A percentile compares a stretch with the other conserved stretches of the same genome.
phyloP scores from a whole-genome alignment of 2,113 vertebrate genomes.

The Chinchilla lanigera region DNA sequence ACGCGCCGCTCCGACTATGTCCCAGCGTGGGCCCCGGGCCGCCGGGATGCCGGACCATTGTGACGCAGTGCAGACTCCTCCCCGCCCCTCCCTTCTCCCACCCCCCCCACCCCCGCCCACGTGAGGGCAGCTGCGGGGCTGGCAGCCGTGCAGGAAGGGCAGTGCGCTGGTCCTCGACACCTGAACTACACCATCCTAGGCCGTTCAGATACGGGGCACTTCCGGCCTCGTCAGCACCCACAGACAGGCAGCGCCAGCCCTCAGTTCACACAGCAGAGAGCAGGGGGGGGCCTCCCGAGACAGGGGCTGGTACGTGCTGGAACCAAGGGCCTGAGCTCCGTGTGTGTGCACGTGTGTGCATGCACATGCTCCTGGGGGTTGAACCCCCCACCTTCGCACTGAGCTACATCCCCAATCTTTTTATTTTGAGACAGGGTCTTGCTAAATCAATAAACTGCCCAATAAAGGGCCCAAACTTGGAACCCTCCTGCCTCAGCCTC shows the following conservation, averaged over 20 bases:
- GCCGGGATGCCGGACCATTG: background rate
- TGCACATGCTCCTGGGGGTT: background rate
- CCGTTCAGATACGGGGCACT: background rate
- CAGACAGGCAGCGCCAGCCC: background rate
- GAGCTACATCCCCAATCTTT: background rate
- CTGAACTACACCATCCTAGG: too few relatives aligned
- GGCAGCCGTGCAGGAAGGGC: background rate
- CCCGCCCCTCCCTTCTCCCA: background rate
- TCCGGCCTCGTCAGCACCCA: too few relatives aligned
- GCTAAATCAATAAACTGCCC: background rate
- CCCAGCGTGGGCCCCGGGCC: background rate
- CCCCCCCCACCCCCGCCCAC: too few relatives aligned
- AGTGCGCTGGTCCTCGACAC: background rate
- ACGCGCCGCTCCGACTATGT: background rate
- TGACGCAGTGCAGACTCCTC: background rate
- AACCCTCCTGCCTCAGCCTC: background rate
- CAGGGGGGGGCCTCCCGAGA: background rate
- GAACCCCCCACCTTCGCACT: background rate
- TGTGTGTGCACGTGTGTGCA: background rate
- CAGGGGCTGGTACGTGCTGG: too few relatives aligned
- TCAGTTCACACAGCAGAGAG: background rate
- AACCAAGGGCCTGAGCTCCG: background rate
- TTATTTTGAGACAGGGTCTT: background rate
- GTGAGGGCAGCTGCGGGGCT: background rate
- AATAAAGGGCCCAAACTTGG: background rate